Conservation (phyloP, 2,797 vertebrate species). For the Oophaga sylvatica region DNA sequence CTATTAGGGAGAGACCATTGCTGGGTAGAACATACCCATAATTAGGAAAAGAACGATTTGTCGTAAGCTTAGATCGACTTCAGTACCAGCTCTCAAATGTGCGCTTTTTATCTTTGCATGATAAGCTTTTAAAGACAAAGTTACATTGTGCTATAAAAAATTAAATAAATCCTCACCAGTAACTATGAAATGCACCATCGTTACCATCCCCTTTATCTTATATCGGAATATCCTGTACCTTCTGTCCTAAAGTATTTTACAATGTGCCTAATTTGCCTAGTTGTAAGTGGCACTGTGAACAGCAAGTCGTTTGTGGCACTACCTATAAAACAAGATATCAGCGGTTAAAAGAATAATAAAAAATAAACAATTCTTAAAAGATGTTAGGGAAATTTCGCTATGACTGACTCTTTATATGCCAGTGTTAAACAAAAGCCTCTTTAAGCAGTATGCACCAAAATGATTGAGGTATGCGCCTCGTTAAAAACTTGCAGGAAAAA, state of each 20-base stretch:
- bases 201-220: background rate
- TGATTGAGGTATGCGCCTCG: too few species aligned
- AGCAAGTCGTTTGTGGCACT: background rate
- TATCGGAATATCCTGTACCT: background rate
- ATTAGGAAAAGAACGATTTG: constrained; percentile 15
- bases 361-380: too few species aligned
- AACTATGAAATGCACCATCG: background rate
- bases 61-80: constrained; percentile 1
- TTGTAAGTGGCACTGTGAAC: background rate
- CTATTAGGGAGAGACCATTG: constrained; percentile 61
- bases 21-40: constrained; percentile 17
- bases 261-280: background rate
- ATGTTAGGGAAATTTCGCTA: too few species aligned
- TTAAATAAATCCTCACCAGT: background rate
- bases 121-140: constrained; percentile 17
- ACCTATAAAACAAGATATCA: background rate
- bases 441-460: too few species aligned
- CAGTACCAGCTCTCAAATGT: constrained; percentile 14
- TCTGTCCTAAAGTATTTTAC: background rate
- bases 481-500: too few species aligned
- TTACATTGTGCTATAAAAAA: constrained; percentile 30
- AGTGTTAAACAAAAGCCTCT: too few species aligned
- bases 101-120: constrained; percentile 14
- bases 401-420: too few species aligned
- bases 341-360: too few species aligned